Base-by-base conservation (phyloP, 2,113 vertebrate genomes). In the Polypterus senegalus region DNA sequence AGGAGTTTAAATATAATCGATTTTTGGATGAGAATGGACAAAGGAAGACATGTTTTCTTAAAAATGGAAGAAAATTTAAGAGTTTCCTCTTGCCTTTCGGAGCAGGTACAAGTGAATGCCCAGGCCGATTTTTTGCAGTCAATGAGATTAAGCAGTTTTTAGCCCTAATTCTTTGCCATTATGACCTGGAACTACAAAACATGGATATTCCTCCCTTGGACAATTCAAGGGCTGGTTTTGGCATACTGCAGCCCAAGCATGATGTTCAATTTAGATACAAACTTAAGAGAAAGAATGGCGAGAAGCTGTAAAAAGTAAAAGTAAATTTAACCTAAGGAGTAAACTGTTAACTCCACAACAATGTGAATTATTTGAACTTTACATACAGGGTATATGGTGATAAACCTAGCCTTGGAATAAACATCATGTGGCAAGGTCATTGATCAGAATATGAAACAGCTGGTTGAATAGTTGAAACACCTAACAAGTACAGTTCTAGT, bases 131-230 rank as follows among this genome's bases (percentile, higher is more conserved):
- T 61, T 77, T 78, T 45, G 76, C 74, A 4, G 58, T 77, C 7
- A 63, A 69, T 57, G 76, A 78, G 62, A 72, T 78, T 46, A 78
- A 78, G 56, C 62, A 66, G 57, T 78, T 77, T 61, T 65, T 78
- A 43, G 48, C 61, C 3, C 3, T 78, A 62, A 63, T 54, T 1
- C 62, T 78, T 11, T 72, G 71, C 65, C 57, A 64, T 53, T 78
- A 68, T 61, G 76, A 78, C 46, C 63, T 78, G 44, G 63, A 73
- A 7, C 62, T 78, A 1, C n/a, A 45, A 45, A 61, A 70, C 43
- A 10, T 47, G 6, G 6, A 45, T 43, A 53, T 27, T 7, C 9
- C 27, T 2, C 48, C 49, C 3, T 55, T 71, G 54, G 73, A 78
- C 61, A 46, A 59, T 48, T 58, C 71, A 44, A 71, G 76, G 4